Base-by-base conservation (phyloP, 2,113 vertebrate genomes). In the Tylochromis polylepis region DNA sequence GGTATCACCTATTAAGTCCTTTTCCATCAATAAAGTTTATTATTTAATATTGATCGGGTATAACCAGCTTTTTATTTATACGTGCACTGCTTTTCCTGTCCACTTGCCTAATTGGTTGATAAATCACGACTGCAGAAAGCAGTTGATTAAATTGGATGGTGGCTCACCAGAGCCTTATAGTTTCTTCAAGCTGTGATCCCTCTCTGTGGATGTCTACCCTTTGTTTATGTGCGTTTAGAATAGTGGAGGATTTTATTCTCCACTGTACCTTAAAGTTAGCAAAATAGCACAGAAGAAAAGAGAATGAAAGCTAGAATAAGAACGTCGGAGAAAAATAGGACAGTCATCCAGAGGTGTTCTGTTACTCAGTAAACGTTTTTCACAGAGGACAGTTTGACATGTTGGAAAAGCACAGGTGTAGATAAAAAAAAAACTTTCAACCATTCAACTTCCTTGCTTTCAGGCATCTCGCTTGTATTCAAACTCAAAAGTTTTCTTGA, bases 31-130 rank as follows among this genome's bases (percentile, higher is more conserved):
- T 83, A 75, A 81, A 87, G 29, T 82, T 27, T 86, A 43, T 46
- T 86, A 89, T 85, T 81, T 82, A 38, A 34, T 87, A 90, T 85
- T 82, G 85, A 94, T 82, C 5, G n/a, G 5, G 51, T 84, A 56
- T 18, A 83, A 78, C 87, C 24, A 80, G 22, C 43, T 88, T 92
- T 88, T 92, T 86, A 91, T 95, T 93, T 89, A 93, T 91, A 80
- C 87, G 20, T 83, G 60, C 79, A 88, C 83, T 87, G 59, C 91
- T 91, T 88, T 88, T 67, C 65, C 56, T 82, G 55, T 62, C 84
- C 82, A 83, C 31, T 83, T 87, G 75, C 93, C 29, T 83, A 89
- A 93, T 86, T 70, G 78, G 80, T 57, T 83, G 87, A 91, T 94
- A 94, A 95, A 93, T 94, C 92, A 88, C 70, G 80, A 78, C 81